Base-by-base conservation (phyloP, 1,140 invertebrate species). In the Trissolcus basalis region DNA sequence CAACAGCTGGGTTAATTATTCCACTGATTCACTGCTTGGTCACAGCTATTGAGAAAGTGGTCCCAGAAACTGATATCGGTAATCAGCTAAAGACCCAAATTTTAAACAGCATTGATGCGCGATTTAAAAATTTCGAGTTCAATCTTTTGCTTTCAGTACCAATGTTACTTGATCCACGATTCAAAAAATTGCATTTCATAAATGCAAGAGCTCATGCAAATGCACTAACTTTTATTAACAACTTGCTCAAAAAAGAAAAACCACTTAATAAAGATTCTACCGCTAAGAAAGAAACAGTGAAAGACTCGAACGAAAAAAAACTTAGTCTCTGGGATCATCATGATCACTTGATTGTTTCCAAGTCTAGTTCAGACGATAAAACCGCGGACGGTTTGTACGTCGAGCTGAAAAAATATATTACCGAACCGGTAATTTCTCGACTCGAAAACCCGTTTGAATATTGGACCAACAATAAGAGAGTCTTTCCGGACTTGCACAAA, bases 1-100 rank as follows among this genome's bases (percentile, higher is more conserved):
- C 80, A 49, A 82, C 87, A 15, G 83, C 78, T 14, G 85, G 85
- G 85, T n/a, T 85, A 56, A 60, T 86, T 0, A 88, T 89, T 47
- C 85, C 86, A 33, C 75, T 89, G 54, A 68, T 88, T 9, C 80
- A 78, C 36, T 86, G 83, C 58, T 70, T 88, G 41, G 41, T 81
- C 36, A 82, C 53, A 27, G 83, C 83, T 72, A 14, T 88, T n/a
- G 56, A 69, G 47, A 68, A 69, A 39, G 64, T 65, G 10, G 78
- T 83, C 41, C 55, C 68, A 14, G 16, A 81, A 19, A 77, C 59
- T 9, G 58, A 77, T 41, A 56, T 78, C 35, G 61, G 82, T 16
- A 55, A 79, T 41, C 51, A 69, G 53, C 61, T 78, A 14, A 59
- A 65, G 54, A 44, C 14, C 11, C 12, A 49, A 10, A 55, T 80